phyloP scores from a whole-genome alignment of 2,888 invertebrate species.

The Tillus elongatus region DNA sequence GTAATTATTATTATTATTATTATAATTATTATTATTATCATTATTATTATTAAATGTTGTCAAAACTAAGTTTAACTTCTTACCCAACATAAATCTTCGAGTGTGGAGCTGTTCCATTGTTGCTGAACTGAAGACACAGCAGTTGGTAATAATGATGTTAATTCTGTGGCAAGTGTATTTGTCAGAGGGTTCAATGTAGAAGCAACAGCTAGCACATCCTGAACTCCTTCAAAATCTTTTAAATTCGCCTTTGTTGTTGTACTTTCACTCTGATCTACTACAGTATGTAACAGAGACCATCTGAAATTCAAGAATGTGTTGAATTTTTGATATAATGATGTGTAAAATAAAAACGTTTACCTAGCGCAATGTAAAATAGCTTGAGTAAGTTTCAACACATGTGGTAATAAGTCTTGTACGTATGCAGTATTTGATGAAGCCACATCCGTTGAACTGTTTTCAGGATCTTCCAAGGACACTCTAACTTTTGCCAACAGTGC shows the following conservation, averaged over 20 bases:
- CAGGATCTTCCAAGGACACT: conserved; percentile 48
- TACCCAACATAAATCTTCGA: conserved; percentile 54
- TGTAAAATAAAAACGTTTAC: conserved; percentile 30
- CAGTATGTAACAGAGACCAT: conserved; percentile 36
- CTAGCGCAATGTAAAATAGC: conserved; percentile 55
- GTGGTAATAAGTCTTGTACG: conserved; percentile 57
- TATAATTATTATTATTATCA: not conserved
- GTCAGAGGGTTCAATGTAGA: conserved; percentile 37
- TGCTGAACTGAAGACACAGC: conserved; percentile 50
- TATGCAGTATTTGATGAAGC: conserved; percentile 31
- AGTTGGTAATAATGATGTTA: conserved; percentile 48
- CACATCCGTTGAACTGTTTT: conserved; percentile 35
- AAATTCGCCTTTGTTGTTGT: conserved; percentile 41
- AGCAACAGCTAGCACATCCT: conserved; percentile 43
- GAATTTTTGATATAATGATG: too few relatives aligned
- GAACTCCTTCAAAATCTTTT: conserved; percentile 41
- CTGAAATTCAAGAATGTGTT: conserved; percentile 21
- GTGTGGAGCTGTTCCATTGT: conserved; percentile 51
- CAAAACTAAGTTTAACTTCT: conserved; percentile 18
- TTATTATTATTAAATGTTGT: not conserved
- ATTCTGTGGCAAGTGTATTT: conserved; percentile 42
- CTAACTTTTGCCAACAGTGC: conserved; percentile 68
- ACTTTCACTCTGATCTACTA: conserved; percentile 37
- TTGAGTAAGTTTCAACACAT: conserved; percentile 55
- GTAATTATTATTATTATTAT: too few relatives aligned